These are phyloP conservation scores for Tenthredo scrophulariae DNA, from an alignment of 2,888 invertebrate genomes.

Conservation along the genomic window DNA sequence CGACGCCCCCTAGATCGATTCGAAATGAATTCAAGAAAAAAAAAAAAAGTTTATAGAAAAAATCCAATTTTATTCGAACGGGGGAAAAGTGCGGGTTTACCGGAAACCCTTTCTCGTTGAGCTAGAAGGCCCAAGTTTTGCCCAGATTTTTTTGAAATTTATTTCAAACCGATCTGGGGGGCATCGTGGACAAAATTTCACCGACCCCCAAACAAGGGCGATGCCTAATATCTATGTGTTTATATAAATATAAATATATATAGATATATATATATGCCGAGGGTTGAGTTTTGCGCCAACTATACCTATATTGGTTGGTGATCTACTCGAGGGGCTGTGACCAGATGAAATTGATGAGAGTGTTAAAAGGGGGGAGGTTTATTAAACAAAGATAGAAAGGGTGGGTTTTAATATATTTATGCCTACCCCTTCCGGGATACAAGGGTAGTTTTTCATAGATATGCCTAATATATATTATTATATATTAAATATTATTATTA, in stretches of 20 bases:
- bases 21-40: too few species aligned
- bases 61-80: too few species aligned
- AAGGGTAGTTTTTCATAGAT: conserved; percentile 73
- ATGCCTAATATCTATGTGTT: neutral
- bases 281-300: conserved; percentile 19
- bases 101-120: too few species aligned
- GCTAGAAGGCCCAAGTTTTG: too few species aligned
- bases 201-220: too few species aligned
- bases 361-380: conserved; percentile 44
- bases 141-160: too few species aligned
- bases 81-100: too few species aligned
- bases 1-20: too few species aligned
- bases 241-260: neutral
- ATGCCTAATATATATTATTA: conserved; percentile 58
- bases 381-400: conserved; percentile 52
- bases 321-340: conserved; percentile 39
- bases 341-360: conserved; percentile 37
- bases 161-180: too few species aligned
- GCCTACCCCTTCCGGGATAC: conserved; percentile 73
- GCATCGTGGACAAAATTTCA: too few species aligned
- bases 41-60: too few species aligned
- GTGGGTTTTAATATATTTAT: conserved; percentile 29
- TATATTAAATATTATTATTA: conserved; percentile 61
- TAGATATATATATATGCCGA: neutral
- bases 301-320: neutral